A percentile compares a stretch with the other conserved stretches of the same genome.
Conservation (phyloP, 1,140 invertebrate genomes). For the Akabosia matsudoensis region DNA sequence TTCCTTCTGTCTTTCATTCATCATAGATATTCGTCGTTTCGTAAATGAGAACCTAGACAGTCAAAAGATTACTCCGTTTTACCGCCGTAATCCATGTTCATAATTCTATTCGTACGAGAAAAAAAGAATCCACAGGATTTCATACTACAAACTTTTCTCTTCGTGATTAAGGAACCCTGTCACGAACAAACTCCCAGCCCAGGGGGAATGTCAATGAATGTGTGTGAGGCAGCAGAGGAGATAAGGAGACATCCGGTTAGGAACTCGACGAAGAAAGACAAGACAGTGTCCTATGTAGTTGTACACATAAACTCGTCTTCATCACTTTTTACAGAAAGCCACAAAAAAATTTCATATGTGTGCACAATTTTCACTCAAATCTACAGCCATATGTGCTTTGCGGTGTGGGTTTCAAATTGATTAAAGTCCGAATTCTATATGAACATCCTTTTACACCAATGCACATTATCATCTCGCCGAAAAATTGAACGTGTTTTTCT, state of each 20-base stretch:
- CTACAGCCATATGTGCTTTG: not conserved
- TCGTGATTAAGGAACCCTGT: conserved; percentile 15
- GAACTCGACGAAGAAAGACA: not conserved
- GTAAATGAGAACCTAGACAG: no score
- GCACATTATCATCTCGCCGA: not conserved
- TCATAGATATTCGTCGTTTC: no score
- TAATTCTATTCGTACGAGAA: not conserved
- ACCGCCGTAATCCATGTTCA: not conserved
- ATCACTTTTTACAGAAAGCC: not conserved
- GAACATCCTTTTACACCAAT: not conserved
- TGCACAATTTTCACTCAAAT: not conserved
- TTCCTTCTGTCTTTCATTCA: not conserved
- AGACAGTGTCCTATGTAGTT: no score
- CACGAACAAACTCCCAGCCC: conserved; percentile 3
- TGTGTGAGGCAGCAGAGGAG: not conserved
- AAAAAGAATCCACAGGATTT: conserved; percentile 11
- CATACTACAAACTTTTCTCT: not conserved
- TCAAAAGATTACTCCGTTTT: conserved; percentile 2
- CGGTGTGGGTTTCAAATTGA: not conserved
- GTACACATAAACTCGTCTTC: no score
- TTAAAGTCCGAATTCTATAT: not conserved
- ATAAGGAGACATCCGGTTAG: not conserved
- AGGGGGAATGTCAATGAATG: conserved; percentile 13
- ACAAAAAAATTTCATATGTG: not conserved
- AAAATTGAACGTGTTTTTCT: not conserved